Evolutionary conservation across 2,113 vertebrate species (phyloP).

Genomic region (Syngnathus floridae): DNA sequence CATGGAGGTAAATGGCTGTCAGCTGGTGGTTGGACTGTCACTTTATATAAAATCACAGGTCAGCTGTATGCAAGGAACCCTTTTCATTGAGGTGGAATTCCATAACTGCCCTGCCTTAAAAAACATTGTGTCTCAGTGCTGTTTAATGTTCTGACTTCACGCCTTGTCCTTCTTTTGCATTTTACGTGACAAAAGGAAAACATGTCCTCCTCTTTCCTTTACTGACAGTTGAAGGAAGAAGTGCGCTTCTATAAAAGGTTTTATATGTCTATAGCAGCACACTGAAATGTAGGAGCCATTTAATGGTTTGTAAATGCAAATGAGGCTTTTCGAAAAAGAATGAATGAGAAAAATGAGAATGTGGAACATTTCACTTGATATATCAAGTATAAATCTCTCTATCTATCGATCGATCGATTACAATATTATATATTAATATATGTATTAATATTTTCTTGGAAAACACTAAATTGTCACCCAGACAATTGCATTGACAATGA

Average conservation of each 20-base stretch:
- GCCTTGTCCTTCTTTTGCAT: constrained; percentile 26
- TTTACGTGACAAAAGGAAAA: constrained; percentile 31
- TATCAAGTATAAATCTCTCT: too few species aligned
- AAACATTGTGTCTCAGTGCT: constrained; percentile 16
- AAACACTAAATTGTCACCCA: too few species aligned
- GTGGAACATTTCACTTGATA: too few species aligned
- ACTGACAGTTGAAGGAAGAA: constrained; percentile 41
- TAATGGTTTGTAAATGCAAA: constrained; percentile 11
- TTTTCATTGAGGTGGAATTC: constrained; percentile 14
- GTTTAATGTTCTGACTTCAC: constrained; percentile 26
- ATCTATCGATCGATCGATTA: too few species aligned
- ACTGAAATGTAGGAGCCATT: constrained; percentile 29
- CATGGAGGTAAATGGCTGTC: constrained; percentile 33
- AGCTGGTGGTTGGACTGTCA: constrained; percentile 21
- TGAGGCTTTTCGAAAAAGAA: too few species aligned
- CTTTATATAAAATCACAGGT: constrained; percentile 30
- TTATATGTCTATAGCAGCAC: constrained; percentile 44
- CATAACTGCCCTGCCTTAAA: constrained; percentile 10
- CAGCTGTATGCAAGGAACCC: constrained; percentile 30
- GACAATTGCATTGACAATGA: too few species aligned
- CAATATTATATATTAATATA: too few species aligned
- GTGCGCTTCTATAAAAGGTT: constrained; percentile 53
- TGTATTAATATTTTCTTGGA: too few species aligned
- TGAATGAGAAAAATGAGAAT: too few species aligned
- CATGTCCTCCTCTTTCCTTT: constrained; percentile 24